Conservation (phyloP, 2,113 vertebrate genomes). For the Mustela lutreola region DNA sequence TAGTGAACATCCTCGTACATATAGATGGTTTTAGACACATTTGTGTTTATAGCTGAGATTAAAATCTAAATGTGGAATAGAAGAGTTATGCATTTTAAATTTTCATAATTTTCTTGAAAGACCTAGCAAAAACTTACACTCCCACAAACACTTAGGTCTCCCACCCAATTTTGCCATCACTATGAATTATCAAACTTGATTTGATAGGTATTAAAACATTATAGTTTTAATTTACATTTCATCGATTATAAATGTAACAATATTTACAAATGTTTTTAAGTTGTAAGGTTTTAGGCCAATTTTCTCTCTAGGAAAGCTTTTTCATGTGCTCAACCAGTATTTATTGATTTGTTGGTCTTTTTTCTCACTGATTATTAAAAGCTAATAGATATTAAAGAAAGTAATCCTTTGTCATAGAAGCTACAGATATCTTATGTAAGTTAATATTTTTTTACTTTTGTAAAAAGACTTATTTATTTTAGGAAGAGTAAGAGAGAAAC, state of each 20-base stretch:
- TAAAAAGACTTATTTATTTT: no score
- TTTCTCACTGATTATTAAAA: not conserved
- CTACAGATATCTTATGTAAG: not conserved
- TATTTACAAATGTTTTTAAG: not conserved
- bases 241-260: no score
- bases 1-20: not conserved
- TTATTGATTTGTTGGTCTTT: not conserved
- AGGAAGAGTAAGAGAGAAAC: no score
- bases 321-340: not conserved
- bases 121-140: not conserved
- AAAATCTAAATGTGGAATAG: not conserved
- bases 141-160: not conserved
- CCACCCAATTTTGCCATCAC: not conserved
- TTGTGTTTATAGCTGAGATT: not conserved
- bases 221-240: no score
- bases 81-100: not conserved
- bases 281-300: not conserved
- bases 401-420: not conserved
- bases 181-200: not conserved
- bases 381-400: not conserved
- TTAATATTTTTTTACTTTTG: not conserved
- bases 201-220: no score
- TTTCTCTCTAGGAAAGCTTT: not conserved
- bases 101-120: not conserved
- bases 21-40: not conserved